phyloP scores from a whole-genome alignment of 1,140 invertebrate genomes.

The Nixonia krombeini region DNA sequence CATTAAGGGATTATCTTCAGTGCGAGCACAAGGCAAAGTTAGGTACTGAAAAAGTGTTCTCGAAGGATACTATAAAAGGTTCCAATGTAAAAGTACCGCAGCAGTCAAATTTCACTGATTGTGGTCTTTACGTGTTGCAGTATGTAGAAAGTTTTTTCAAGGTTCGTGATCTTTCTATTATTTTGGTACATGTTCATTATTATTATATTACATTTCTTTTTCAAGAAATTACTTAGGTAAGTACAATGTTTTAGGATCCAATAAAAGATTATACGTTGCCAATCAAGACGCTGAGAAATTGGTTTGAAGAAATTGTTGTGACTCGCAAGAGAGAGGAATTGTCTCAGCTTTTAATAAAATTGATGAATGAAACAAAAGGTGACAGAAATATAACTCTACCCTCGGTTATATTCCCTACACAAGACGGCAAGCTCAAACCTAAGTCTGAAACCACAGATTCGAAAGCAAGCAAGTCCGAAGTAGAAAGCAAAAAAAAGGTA shows the following conservation, averaged over 20 bases:
- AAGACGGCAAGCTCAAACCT: constrained; percentile 64
- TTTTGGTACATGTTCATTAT: constrained; percentile 5
- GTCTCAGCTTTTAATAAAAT: constrained; percentile 78
- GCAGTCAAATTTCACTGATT: constrained; percentile 97
- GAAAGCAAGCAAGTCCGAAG: constrained; percentile 45
- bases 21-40: constrained; percentile 91
- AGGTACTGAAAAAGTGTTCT: constrained; percentile 76
- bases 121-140: constrained; percentile 95
- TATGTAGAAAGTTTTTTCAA: constrained; percentile 97
- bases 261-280: constrained; percentile 82
- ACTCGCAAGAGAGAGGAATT: constrained; percentile 86
- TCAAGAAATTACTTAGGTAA: constrained; percentile 1
- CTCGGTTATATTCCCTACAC: constrained; percentile 64
- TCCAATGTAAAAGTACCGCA: constrained; percentile 91
- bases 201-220: not conserved
- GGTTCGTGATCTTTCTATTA: constrained; percentile 64
- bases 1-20: constrained; percentile 89
- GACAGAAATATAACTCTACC: constrained; percentile 65
- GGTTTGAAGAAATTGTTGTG: constrained; percentile 85
- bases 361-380: constrained; percentile 76
- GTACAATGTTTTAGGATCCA: constrained; percentile 76
- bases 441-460: constrained; percentile 47
- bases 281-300: constrained; percentile 81
- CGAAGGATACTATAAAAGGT: constrained; percentile 86
- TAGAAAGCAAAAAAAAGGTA: constrained; percentile 56